These are phyloP conservation scores for Latrodectus hesperus DNA, from an alignment of 2,888 invertebrate species.

Conservation along the genomic window DNA sequence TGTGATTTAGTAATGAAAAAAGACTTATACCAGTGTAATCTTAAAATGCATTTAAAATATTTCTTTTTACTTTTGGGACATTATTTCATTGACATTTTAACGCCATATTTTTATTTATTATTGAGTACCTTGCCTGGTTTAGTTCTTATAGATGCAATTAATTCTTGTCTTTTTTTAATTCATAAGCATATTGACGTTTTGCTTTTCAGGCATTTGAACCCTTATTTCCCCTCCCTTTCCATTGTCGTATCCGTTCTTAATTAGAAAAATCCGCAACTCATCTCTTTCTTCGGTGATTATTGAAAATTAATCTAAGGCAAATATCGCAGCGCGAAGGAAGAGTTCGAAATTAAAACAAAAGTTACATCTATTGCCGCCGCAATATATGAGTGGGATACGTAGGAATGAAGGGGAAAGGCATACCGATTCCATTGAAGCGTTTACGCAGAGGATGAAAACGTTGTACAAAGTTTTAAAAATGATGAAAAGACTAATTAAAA, in stretches of 20 bases:
- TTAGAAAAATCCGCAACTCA: constrained; percentile 56
- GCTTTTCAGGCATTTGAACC: constrained; percentile 6
- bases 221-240: constrained; percentile 3
- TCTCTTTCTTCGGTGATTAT: constrained; percentile 43
- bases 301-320: constrained; percentile 62
- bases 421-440: constrained; percentile 56
- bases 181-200: constrained; percentile 5
- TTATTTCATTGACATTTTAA: constrained; percentile 57
- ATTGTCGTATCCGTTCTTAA: constrained; percentile 54
- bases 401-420: neutral
- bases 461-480: constrained; percentile 29
- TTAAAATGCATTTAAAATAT: neutral
- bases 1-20: neutral
- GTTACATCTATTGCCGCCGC: constrained; percentile 45
- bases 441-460: constrained; percentile 41
- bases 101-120: constrained; percentile 61
- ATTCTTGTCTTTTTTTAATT: constrained; percentile 25
- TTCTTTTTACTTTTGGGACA: constrained; percentile 5
- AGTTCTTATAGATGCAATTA: neutral
- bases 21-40: constrained; percentile 25
- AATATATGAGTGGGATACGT: neutral
- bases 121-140: constrained; percentile 8
- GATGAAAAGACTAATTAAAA: constrained; percentile 60
- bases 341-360: constrained; percentile 65
- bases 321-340: neutral